Base-by-base conservation (phyloP, 1,140 invertebrate species). In the Drosophila elegans region DNA sequence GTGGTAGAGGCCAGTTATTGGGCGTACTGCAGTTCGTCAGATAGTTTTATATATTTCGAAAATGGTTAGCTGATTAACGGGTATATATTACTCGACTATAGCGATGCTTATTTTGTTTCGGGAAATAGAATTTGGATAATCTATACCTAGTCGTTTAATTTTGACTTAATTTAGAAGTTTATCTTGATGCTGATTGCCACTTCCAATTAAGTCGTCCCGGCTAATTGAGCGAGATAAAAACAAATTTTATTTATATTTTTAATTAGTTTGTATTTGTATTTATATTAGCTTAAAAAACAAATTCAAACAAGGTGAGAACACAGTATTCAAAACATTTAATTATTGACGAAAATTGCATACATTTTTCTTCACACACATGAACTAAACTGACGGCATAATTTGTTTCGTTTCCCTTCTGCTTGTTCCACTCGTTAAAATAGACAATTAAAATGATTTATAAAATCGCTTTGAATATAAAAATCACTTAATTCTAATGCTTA, bases 361-460 rank as follows among this genome's bases (percentile, higher is more conserved):
- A 67, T 74, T 67, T 78, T 79, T 83, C 55, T 69, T 67, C 69
- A 85, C 82, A 84, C 76, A 88, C 73, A 88, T 89, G 62, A 88
- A 88, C 84, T 89, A 88, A 88, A 80, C 63, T 52, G 67, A 78
- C 64, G 55, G 52, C 53, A 52, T 77, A 59, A 56, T 29, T 45
- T 39, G 2, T 49, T 69, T 72, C 51, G 32, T 29, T 60, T 59
- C 11, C 59, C 5, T 25, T 54, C 74, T 54, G 46, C 54, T 84
- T 57, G 59, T 59, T 67, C 51, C 59, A 45, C 67, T 59, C 63
- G 56, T 89, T 89, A 89, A 89, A 89, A 89, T 89, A 89, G 84
- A 89, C 84, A 89, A 89, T 89, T 89, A 89, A 89, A 89, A 89
- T 89, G 73, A 89, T 89, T 89, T 89, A 84, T 84, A 88, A 88